Percentiles rank a stretch among this genome's conserved stretches.
Evolutionary conservation across 2,888 invertebrate species (phyloP).

Genomic region (Mythimna albipuncta): DNA sequence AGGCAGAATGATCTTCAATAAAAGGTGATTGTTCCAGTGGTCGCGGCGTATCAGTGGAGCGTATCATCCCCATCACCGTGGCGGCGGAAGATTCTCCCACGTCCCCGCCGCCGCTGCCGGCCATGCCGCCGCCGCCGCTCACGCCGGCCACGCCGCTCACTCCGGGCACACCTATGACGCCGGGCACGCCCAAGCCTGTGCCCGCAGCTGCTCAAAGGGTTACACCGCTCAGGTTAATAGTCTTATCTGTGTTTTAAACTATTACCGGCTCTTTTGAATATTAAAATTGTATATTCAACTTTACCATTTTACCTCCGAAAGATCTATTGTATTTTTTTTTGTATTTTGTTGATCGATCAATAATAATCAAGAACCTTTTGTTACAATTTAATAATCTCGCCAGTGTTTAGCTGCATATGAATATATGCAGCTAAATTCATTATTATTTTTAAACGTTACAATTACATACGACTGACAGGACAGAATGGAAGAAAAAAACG

Average conservation of each 20-base stretch:
- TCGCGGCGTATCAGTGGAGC: constrained; percentile 87
- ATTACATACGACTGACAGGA: too few species aligned
- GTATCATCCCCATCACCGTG: constrained; percentile 88
- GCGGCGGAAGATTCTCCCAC: constrained; percentile 65
- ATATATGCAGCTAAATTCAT: too few species aligned
- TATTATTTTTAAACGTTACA: too few species aligned
- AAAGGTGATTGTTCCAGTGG: background rate
- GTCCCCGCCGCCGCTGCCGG: constrained; percentile 63
- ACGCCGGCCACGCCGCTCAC: constrained; percentile 50
- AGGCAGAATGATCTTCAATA: background rate
- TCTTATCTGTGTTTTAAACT: background rate
- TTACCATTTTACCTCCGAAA: background rate
- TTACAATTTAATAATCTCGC: too few species aligned
- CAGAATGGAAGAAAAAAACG: too few species aligned
- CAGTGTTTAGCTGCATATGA: too few species aligned
- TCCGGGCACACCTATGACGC: constrained; percentile 31
- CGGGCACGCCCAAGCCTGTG: constrained; percentile 19
- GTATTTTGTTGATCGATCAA: too few species aligned
- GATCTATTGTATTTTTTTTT: too few species aligned
- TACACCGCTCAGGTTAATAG: constrained; percentile 61
- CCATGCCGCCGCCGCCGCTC: constrained; percentile 41
- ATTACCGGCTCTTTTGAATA: background rate
- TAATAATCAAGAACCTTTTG: too few species aligned
- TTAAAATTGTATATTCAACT: background rate
- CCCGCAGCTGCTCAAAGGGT: constrained; percentile 58